phyloP scores from a whole-genome alignment of 2,888 invertebrate genomes.

The Drosophila mayaguana region DNA sequence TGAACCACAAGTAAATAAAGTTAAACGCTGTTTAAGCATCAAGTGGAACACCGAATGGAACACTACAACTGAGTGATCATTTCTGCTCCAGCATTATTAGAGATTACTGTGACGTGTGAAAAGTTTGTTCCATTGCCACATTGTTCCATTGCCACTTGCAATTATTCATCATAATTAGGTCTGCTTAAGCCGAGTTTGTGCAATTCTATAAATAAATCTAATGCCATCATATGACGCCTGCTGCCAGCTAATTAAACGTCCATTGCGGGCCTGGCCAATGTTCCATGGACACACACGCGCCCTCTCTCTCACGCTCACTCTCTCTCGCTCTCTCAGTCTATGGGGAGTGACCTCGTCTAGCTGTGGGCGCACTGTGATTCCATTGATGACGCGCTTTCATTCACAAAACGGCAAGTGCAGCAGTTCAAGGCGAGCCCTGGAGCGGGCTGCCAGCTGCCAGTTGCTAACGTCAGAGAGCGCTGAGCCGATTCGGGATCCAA shows the following conservation, averaged over 20 bases:
- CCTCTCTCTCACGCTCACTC: neutral
- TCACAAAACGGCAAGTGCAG: slow-evolving; percentile 66
- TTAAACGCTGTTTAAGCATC: too few relatives aligned
- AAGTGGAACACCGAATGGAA: neutral
- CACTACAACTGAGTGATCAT: neutral
- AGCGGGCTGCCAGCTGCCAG: neutral
- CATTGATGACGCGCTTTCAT: slow-evolving; percentile 75
- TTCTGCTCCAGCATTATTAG: neutral
- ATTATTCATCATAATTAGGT: neutral
- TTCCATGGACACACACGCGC: slow-evolving; percentile 20
- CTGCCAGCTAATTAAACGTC: slow-evolving; percentile 23
- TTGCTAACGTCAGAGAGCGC: slow-evolving; percentile 17
- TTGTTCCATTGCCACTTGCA: too few relatives aligned
- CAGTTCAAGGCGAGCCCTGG: slow-evolving; percentile 54
- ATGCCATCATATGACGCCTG: slow-evolving; percentile 18
- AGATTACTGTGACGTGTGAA: neutral
- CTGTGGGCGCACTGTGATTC: slow-evolving; percentile 9
- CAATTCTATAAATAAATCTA: slow-evolving; percentile 12
- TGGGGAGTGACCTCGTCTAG: slow-evolving; percentile 2
- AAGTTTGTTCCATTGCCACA: neutral
- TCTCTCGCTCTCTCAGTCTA: neutral
- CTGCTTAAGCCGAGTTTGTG: neutral
- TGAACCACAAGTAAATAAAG: neutral
- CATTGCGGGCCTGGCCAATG: slow-evolving; percentile 6
- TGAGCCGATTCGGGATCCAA: neutral